A percentile compares a stretch with the other conserved stretches of the same genome.
phyloP scores from a whole-genome alignment of 2,797 vertebrate genomes.

The Neosilurus hyrtlii region DNA sequence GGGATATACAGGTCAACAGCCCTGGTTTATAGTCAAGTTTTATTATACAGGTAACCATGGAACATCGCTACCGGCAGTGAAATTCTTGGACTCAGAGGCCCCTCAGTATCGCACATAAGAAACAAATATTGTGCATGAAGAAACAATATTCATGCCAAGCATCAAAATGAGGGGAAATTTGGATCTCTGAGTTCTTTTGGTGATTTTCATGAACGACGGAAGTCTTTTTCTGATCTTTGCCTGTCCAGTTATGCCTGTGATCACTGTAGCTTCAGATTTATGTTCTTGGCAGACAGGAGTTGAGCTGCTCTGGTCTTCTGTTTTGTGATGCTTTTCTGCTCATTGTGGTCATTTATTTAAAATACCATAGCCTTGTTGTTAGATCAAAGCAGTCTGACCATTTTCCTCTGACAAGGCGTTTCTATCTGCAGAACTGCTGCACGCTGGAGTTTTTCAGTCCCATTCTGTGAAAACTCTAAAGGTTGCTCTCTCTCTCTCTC shows the following conservation, averaged over 20 bases:
- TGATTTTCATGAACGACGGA: not conserved
- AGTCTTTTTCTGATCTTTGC: not conserved
- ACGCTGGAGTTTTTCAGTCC: not conserved
- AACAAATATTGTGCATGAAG: too few species aligned
- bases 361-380: not conserved
- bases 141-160: not conserved
- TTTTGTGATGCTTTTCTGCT: not conserved
- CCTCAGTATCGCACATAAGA: too few species aligned
- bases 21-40: too few species aligned
- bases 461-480: not conserved
- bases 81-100: too few species aligned
- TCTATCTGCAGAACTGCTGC: not conserved
- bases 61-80: too few species aligned
- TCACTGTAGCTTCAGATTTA: not conserved
- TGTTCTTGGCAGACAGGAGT: too few species aligned
- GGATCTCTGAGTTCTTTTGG: not conserved
- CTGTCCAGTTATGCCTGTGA: not conserved
- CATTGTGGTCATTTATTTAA: not conserved
- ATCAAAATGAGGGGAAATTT: not conserved
- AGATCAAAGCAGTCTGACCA: not conserved
- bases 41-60: too few species aligned
- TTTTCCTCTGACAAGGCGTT: not conserved
- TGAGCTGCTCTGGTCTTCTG: too few species aligned
- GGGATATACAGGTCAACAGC: not conserved
- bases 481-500: too few species aligned